phyloP scores from a whole-genome alignment of 2,888 invertebrate species.

The Imbricaverruca yamaguchii region DNA sequence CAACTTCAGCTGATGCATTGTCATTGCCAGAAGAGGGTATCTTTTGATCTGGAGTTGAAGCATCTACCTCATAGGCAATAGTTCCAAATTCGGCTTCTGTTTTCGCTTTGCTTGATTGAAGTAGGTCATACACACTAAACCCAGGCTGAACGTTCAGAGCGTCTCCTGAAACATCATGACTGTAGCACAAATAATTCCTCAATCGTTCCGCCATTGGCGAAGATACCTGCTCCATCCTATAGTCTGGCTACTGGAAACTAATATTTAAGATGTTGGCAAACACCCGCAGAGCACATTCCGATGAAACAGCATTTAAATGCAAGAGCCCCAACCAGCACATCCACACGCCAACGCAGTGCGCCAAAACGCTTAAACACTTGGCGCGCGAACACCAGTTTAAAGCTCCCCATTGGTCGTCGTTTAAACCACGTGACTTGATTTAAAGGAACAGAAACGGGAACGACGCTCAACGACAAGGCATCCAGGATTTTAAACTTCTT shows the following conservation, averaged over 20 bases:
- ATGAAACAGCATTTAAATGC: neutral
- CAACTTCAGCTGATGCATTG: neutral
- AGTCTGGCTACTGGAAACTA: too few species aligned
- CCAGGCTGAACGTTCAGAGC: conserved; percentile 15
- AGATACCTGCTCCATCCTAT: neutral
- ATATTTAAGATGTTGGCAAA: too few species aligned
- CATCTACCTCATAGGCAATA: too few species aligned
- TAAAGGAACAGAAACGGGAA: neutral
- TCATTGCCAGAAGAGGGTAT: neutral
- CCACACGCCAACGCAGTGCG: neutral
- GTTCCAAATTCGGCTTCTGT: neutral
- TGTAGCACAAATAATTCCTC: conserved; percentile 19
- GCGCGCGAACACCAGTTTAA: conserved; percentile 19
- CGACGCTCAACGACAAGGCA: too few species aligned
- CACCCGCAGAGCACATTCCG: neutral
- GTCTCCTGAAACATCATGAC: neutral
- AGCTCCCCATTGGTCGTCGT: conserved; percentile 19
- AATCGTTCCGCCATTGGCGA: neutral
- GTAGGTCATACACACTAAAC: conserved; percentile 15
- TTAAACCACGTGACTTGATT: conserved; percentile 22
- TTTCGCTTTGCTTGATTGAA: conserved; percentile 18
- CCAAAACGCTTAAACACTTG: conserved; percentile 5
- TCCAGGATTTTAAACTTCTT: too few species aligned
- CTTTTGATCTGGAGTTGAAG: neutral
- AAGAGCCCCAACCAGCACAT: neutral